Conservation (phyloP, 2,113 vertebrate genomes). For the Casuarius casuarius region DNA sequence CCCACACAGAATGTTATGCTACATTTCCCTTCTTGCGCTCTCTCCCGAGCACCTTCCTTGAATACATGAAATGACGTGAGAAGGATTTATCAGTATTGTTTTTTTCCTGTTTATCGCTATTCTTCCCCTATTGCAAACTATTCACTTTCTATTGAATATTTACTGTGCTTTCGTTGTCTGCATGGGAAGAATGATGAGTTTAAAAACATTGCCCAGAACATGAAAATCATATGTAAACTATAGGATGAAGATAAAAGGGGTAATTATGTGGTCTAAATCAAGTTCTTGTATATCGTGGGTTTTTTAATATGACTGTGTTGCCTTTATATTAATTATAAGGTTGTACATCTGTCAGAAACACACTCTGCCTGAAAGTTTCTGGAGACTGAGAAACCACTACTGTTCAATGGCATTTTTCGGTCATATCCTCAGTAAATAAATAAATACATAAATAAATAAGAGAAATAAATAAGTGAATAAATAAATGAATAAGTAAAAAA, state of each 20-base stretch:
- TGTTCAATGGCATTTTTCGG: background rate
- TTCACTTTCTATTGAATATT: background rate
- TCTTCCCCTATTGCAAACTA: background rate
- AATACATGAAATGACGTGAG: background rate
- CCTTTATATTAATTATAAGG: slow-evolving; percentile 12
- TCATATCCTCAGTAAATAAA: background rate
- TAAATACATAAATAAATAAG: background rate
- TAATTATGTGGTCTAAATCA: background rate
- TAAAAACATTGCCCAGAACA: background rate
- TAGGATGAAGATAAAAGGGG: background rate
- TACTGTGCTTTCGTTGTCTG: background rate
- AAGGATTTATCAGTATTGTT: background rate
- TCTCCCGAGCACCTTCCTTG: background rate
- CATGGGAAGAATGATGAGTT: background rate
- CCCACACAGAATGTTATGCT: background rate
- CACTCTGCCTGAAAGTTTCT: slow-evolving; percentile 8
- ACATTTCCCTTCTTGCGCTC: background rate
- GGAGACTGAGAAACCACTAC: background rate
- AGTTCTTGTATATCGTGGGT: background rate
- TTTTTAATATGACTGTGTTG: background rate
- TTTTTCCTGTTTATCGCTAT: background rate
- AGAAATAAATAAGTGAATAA: background rate
- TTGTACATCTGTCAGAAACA: background rate
- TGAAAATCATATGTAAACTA: background rate
- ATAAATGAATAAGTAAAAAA: background rate